These are phyloP conservation scores for Zaprionus kolodkinae DNA, from an alignment of 1,140 invertebrate species.

Conservation along the genomic window DNA sequence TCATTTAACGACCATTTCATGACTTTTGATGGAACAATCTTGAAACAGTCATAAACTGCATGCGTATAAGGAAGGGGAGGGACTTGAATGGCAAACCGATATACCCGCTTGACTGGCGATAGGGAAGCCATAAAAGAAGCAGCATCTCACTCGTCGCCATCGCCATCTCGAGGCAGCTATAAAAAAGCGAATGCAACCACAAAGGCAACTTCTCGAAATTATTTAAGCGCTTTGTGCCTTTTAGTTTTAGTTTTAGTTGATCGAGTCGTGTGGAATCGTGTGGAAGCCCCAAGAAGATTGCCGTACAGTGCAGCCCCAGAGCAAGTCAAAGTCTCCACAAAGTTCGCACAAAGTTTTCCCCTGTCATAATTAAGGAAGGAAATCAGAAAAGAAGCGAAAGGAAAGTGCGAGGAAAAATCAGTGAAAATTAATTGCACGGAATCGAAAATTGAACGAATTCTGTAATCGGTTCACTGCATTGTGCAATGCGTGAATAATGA, in stretches of 20 bases:
- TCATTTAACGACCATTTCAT: background rate
- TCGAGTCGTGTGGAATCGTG: conserved; percentile 72
- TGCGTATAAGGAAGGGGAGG: too few species aligned
- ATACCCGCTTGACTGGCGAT: conserved; percentile 6
- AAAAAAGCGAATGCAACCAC: conserved; percentile 63
- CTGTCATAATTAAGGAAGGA: conserved; percentile 18
- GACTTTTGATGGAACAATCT: background rate
- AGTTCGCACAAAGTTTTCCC: conserved; percentile 5
- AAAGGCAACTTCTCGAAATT: conserved; percentile 79
- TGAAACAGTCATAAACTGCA: background rate
- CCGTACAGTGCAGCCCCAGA: conserved; percentile 32
- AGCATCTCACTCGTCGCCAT: conserved; percentile 25
- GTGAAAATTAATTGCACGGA: background rate
- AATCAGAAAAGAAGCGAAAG: background rate
- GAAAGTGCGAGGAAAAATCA: background rate
- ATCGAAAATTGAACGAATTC: background rate
- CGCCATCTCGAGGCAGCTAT: conserved; percentile 24
- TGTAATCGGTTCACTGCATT: conserved; percentile 15
- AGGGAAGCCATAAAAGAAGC: conserved; percentile 7
- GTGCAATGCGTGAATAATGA: conserved; percentile 51
- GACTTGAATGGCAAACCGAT: background rate
- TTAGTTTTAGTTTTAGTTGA: conserved; percentile 58
- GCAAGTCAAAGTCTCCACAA: conserved; percentile 1
- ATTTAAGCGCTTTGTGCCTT: conserved; percentile 52
- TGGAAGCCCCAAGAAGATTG: conserved; percentile 62